A percentile compares a stretch with the other conserved stretches of the same genome.
These are phyloP conservation scores for Podarcis siculus DNA, from an alignment of 2,797 vertebrate genomes.

Conservation along the genomic window DNA sequence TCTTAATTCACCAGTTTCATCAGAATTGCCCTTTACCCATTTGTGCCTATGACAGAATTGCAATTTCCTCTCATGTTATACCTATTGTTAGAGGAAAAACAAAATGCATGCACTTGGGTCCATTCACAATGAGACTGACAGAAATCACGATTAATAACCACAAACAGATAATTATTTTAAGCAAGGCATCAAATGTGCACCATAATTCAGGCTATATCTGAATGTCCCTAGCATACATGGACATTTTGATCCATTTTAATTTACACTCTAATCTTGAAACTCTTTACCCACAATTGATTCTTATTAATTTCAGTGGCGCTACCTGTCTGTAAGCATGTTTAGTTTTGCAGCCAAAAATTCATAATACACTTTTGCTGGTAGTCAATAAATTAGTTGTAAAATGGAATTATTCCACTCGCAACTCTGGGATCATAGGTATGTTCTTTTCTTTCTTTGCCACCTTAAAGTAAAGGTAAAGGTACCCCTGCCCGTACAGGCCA, in stretches of 20 bases:
- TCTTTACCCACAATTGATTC: background rate
- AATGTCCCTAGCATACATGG: slow-evolving; percentile 23
- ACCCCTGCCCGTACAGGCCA: too few species aligned
- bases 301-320: background rate
- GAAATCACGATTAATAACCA: slow-evolving; percentile 61
- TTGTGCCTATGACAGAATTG: slow-evolving; percentile 60
- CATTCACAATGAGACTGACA: slow-evolving; percentile 59
- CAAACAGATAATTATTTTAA: slow-evolving; percentile 52
- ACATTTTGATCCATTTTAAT: background rate
- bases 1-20: slow-evolving; percentile 69
- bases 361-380: background rate
- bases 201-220: background rate
- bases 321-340: background rate
- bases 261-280: background rate
- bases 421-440: background rate
- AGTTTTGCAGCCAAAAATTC: background rate
- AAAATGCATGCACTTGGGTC: slow-evolving; percentile 62
- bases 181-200: slow-evolving; percentile 16
- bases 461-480: too few species aligned
- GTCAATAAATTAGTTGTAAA: background rate
- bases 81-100: slow-evolving; percentile 64
- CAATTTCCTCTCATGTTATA: slow-evolving; percentile 63
- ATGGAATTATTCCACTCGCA: background rate
- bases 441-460: background rate
- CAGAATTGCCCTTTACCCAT: slow-evolving; percentile 70